Conservation (phyloP, 2,113 vertebrate genomes). For the Romanogobio albipinnatus region DNA sequence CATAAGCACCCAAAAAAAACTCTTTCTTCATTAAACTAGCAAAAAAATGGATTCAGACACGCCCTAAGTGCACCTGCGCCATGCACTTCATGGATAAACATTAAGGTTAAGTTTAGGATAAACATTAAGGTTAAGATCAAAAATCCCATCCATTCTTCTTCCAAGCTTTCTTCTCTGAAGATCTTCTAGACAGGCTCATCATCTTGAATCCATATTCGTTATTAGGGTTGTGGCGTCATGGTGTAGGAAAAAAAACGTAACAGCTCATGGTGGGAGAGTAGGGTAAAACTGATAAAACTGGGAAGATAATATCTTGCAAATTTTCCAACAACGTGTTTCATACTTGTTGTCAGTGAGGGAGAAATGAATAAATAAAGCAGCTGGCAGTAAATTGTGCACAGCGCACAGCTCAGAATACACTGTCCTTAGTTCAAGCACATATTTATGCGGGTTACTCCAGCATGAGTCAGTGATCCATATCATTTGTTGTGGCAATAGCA, state of each 20-base stretch:
- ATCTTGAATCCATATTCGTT: background rate
- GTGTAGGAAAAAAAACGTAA: background rate
- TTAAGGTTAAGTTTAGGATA: too few species aligned
- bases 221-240: background rate
- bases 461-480: slow-evolving; percentile 11
- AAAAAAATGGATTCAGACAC: too few species aligned
- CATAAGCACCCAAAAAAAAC: slow-evolving; percentile 66
- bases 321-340: background rate
- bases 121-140: background rate
- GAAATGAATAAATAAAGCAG: background rate
- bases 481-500: slow-evolving; percentile 31
- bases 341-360: background rate
- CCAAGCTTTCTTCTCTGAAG: background rate
- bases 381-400: background rate
- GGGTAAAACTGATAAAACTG: background rate
- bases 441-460: slow-evolving; percentile 1
- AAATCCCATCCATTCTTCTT: too few species aligned
- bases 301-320: background rate
- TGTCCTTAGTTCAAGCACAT: background rate
- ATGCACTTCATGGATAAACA: too few species aligned
- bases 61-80: too few species aligned
- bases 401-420: background rate
- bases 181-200: background rate
- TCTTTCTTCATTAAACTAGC: too few species aligned
- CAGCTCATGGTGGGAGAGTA: slow-evolving; percentile 1